Conservation (phyloP, 2,113 vertebrate species). For the Amphiprion percula region DNA sequence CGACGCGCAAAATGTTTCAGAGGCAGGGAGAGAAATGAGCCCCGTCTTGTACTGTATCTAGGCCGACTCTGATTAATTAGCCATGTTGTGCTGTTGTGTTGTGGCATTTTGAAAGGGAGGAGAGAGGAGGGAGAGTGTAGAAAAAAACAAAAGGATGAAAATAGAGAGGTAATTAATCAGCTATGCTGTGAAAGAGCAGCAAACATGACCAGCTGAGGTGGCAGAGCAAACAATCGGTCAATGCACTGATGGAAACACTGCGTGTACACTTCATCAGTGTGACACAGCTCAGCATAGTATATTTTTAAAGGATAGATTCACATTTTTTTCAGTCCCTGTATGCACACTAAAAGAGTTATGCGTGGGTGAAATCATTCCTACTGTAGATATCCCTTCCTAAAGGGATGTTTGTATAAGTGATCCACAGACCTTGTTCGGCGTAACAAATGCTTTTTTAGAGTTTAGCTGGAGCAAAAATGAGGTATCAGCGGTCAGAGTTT, state of each 20-base stretch:
- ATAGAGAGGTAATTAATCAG: slow-evolving; percentile 84
- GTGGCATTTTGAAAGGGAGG: slow-evolving; percentile 75
- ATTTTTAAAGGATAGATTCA: neutral
- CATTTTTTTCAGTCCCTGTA: neutral
- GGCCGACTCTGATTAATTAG: slow-evolving; percentile 86
- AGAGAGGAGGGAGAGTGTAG: slow-evolving; percentile 36
- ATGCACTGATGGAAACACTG: slow-evolving; percentile 29
- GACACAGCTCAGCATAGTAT: neutral
- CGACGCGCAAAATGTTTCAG: slow-evolving; percentile 38
- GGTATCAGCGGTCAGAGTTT: neutral
- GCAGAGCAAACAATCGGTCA: slow-evolving; percentile 44
- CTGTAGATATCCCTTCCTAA: too few relatives aligned
- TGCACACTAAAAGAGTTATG: neutral
- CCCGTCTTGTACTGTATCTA: slow-evolving; percentile 70
- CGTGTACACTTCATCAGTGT: slow-evolving; percentile 19
- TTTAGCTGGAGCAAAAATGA: neutral
- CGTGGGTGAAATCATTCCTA: neutral
- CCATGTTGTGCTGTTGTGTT: slow-evolving; percentile 75
- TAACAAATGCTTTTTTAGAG: neutral
- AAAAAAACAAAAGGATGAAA: slow-evolving; percentile 67
- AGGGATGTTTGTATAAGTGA: too few relatives aligned
- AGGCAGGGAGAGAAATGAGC: slow-evolving; percentile 56
- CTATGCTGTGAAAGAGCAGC: slow-evolving; percentile 55
- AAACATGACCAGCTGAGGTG: slow-evolving; percentile 51
- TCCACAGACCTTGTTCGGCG: too few relatives aligned